Conservation (phyloP, 1,140 invertebrate species). For the Heliconius melpomene region DNA sequence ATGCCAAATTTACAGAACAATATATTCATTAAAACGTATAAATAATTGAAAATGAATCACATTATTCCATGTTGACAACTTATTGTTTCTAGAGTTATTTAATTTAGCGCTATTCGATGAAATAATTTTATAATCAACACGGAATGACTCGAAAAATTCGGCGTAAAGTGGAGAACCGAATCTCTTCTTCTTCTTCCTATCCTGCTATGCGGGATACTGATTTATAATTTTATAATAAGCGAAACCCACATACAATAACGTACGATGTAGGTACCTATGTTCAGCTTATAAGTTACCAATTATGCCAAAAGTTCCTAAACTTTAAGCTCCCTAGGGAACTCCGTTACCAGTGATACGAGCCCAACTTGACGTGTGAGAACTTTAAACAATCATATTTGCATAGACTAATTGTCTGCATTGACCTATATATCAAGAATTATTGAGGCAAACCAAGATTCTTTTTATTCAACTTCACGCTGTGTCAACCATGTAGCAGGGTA, state of each 20-base stretch:
- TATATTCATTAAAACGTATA: slow-evolving; percentile 9
- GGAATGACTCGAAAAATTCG: no score
- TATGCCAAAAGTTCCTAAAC: slow-evolving; percentile 17
- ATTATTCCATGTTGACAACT: neutral
- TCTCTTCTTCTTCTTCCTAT: no score
- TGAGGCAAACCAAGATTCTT: neutral
- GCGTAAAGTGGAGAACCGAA: no score
- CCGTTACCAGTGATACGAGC: slow-evolving; percentile 14
- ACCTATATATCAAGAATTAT: slow-evolving; percentile 11
- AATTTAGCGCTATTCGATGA: neutral
- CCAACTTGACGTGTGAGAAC: slow-evolving; percentile 26
- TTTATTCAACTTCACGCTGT: no score
- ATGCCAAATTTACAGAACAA: neutral
- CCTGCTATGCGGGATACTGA: no score
- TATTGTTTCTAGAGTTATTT: neutral
- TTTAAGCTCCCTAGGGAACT: neutral
- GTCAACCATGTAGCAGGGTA: no score
- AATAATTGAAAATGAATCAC: neutral
- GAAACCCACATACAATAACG: neutral
- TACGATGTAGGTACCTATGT: neutral
- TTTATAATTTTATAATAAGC: neutral
- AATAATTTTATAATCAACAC: no score
- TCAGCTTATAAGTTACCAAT: slow-evolving; percentile 13
- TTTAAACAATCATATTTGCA: slow-evolving; percentile 23
- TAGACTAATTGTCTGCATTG: slow-evolving; percentile 6